Percentiles rank a stretch among this genome's conserved stretches.
Conservation (phyloP, 2,113 vertebrate species). For the Brachyistius frenatus region DNA sequence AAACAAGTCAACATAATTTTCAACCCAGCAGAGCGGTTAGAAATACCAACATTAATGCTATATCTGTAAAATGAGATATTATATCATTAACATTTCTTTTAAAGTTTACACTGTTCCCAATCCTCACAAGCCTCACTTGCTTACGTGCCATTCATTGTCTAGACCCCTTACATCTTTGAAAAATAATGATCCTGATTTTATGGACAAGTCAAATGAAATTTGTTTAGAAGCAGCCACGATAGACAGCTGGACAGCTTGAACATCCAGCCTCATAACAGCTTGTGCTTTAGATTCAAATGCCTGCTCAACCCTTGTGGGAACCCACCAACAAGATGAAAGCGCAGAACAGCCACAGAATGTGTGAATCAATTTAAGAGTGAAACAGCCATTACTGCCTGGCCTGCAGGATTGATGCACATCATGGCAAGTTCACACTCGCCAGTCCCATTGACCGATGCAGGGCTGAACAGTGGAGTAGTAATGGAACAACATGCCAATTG, state of each 20-base stretch:
- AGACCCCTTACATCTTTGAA: no score
- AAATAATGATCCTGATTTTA: not conserved
- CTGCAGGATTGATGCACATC: slow-evolving; percentile 33
- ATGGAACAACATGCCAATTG: slow-evolving; percentile 2
- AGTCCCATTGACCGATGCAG: slow-evolving; percentile 12
- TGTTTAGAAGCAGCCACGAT: not conserved
- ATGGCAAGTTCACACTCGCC: slow-evolving; percentile 25
- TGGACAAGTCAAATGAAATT: not conserved
- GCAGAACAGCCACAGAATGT: not conserved
- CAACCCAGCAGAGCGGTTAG: not conserved
- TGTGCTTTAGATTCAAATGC: slow-evolving; percentile 10
- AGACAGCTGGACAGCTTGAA: not conserved
- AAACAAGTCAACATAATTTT: not conserved
- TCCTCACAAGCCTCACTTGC: no score
- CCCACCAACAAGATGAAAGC: slow-evolving; percentile 38
- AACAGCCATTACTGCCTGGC: slow-evolving; percentile 27
- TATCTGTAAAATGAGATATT: not conserved
- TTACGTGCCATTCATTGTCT: no score
- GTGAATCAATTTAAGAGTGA: slow-evolving; percentile 45
- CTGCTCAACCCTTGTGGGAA: slow-evolving; percentile 1
- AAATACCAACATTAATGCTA: not conserved
- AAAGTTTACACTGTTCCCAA: no score
- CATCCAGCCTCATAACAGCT: not conserved
- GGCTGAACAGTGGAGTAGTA: slow-evolving; percentile 6
- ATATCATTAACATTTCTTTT: not conserved